Evolutionary conservation across 2,888 invertebrate genomes (phyloP).

Genomic region (Nymphalis urticae): DNA sequence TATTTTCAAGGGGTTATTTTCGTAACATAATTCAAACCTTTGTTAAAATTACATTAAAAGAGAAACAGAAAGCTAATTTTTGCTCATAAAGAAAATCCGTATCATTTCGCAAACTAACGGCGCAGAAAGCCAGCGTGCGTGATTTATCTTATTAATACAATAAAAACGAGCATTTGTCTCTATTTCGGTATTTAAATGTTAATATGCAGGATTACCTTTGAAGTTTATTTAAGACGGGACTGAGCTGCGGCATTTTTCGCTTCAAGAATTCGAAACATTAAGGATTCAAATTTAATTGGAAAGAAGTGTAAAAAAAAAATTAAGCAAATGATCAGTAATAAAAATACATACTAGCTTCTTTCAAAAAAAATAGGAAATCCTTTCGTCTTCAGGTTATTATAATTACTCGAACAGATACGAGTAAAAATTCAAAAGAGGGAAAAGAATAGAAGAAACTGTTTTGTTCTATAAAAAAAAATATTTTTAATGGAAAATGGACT

Average conservation of each 20-base stretch:
- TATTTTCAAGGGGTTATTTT: no score
- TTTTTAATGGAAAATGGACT: conserved; percentile 29
- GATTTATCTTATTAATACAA: conserved; percentile 29
- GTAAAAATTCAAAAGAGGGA: conserved; percentile 10
- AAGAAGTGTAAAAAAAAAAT: no score
- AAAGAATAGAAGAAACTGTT: conserved; percentile 13
- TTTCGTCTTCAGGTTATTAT: neutral
- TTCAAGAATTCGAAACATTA: neutral
- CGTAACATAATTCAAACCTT: neutral
- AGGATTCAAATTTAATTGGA: conserved; percentile 3
- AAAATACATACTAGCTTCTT: neutral
- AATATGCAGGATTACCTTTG: conserved; percentile 13
- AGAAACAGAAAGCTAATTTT: conserved; percentile 13
- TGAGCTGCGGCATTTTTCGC: neutral
- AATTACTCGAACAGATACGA: conserved; percentile 5
- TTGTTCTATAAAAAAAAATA: conserved; percentile 17
- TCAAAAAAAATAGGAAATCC: neutral
- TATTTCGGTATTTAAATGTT: conserved; percentile 9
- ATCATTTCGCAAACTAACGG: conserved; percentile 16
- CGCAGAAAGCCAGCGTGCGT: conserved; percentile 15
- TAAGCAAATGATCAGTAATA: neutral
- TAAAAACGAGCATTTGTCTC: conserved; percentile 15
- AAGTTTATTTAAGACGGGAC: conserved; percentile 3
- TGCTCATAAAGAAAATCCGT: conserved; percentile 22
- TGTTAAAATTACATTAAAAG: conserved; percentile 2